phyloP scores from a whole-genome alignment of 2,888 invertebrate species.

The Calephelis perditalis region DNA sequence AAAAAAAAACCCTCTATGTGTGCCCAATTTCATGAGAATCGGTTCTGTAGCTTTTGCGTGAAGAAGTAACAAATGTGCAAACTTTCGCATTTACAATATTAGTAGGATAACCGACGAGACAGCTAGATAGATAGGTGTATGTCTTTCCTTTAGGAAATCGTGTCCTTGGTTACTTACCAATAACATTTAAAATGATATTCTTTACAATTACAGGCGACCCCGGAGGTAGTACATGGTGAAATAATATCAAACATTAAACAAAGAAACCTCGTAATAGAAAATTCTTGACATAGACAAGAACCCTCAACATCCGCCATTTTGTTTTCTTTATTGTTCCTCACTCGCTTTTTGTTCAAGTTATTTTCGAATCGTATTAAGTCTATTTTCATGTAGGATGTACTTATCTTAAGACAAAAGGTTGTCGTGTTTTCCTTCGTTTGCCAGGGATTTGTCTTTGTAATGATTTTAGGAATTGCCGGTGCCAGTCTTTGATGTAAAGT shows the following conservation, averaged over 20 bases:
- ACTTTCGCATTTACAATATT: too few species aligned
- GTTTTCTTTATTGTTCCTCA: slow-evolving; percentile 37
- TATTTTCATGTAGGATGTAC: slow-evolving; percentile 21
- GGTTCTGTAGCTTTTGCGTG: too few species aligned
- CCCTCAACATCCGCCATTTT: slow-evolving; percentile 37
- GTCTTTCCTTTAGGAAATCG: too few species aligned
- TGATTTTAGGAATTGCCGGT: slow-evolving; percentile 13
- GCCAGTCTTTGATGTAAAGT: slow-evolving; percentile 1
- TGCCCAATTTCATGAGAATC: too few species aligned
- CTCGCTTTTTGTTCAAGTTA: slow-evolving; percentile 35
- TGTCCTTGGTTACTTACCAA: too few species aligned
- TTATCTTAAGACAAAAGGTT: slow-evolving; percentile 25
- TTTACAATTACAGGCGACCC: too few species aligned
- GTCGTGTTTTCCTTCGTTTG: slow-evolving; percentile 25
- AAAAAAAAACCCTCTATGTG: too few species aligned
- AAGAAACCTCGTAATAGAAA: slow-evolving; percentile 4
- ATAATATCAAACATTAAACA: neutral
- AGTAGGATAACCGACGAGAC: too few species aligned
- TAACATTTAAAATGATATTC: too few species aligned
- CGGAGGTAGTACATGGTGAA: neutral
- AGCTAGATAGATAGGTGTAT: too few species aligned
- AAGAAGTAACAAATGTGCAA: too few species aligned
- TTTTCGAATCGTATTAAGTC: slow-evolving; percentile 28
- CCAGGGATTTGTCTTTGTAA: slow-evolving; percentile 18
- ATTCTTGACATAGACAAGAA: slow-evolving; percentile 18